Evolutionary conservation across 2,797 vertebrate species (phyloP).

Genomic region (Mormyrops boulengeri): DNA sequence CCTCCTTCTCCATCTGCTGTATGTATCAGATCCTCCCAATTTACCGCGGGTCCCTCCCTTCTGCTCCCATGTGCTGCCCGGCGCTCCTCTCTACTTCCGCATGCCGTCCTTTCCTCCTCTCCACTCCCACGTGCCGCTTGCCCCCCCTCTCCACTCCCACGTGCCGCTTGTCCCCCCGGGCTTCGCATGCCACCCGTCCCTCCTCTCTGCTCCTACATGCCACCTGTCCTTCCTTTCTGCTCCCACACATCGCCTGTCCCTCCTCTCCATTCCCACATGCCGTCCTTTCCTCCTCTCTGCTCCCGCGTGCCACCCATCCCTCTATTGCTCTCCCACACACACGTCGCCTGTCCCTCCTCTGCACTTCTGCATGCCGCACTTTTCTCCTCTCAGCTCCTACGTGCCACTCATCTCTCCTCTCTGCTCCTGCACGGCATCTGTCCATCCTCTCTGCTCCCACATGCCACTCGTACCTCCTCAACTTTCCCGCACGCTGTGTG

Average conservation of each 20-base stretch:
- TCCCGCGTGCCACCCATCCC: not conserved
- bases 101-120: not conserved
- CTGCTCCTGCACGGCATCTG: not conserved
- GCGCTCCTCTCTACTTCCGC: constrained; percentile 22
- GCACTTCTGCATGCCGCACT: not conserved
- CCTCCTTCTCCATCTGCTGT: constrained; percentile 11
- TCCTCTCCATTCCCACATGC: not conserved
- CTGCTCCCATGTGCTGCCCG: not conserved
- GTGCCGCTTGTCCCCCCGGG: no score
- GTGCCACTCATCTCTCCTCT: not conserved
- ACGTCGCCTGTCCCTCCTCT: not conserved
- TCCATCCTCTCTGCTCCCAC: not conserved
- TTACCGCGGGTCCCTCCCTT: not conserved
- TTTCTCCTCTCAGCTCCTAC: not conserved
- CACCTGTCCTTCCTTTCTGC: constrained; percentile 5
- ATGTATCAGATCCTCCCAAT: constrained; percentile 10
- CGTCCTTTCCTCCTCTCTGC: not conserved
- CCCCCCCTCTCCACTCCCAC: not conserved
- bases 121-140: not conserved
- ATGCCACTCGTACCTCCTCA: not conserved
- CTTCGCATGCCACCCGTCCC: not conserved
- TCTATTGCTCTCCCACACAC: constrained; percentile 16
- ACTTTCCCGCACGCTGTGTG: not conserved
- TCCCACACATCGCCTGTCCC: not conserved
- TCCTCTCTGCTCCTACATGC: not conserved